Base-by-base conservation (phyloP, 2,888 invertebrate species). In the Yponomeuta evonymella region DNA sequence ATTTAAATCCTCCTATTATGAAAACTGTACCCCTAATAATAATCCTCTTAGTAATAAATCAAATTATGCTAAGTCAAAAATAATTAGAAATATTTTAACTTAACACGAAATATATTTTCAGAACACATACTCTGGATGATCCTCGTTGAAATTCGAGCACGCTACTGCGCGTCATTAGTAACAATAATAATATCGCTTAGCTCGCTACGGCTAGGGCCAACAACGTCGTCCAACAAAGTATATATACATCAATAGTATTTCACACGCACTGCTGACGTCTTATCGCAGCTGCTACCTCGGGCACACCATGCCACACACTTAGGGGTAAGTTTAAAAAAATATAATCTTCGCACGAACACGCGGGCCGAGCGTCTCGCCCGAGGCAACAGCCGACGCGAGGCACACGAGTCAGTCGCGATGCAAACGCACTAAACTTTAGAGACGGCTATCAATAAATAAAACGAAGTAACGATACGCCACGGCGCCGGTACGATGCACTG, bases 401-500 rank as follows among this genome's bases (percentile, higher is more conserved):
- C 23, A 23, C 30, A 30, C 48, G 23, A 51, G 30, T 48, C 15
- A 43, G 51, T 51, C 69, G n/a, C 69, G 29, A 79, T 79, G 81
- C 76, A 78, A 82, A 48, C 48, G n/a, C 62, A 69, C 36, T 8
- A 69, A 62, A 66, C 30, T 58, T 58, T 66, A 66, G 15, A 66
- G 36, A 66, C 66, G 12, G 36, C 11, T 58, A 29, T 48, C 48
- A 69, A 71, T 71, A 71, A 71, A 71, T 71, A 70, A 71, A 65
- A 69, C 66, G 66, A 71, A n/a, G 69, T 71, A 58, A 58, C 51
- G 51, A 58, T 15, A 58, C 48, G 66, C 23, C 71, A 30, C n/a
- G 77, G 78, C 75, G 75, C 72, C 74, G 72, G 71, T 73, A 74
- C 82, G 15, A 81, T 86, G 85, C 81, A 83, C 87, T 88, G 87